Base-by-base conservation (phyloP, 2,888 invertebrate species). In the Drosophila mayaguana region DNA sequence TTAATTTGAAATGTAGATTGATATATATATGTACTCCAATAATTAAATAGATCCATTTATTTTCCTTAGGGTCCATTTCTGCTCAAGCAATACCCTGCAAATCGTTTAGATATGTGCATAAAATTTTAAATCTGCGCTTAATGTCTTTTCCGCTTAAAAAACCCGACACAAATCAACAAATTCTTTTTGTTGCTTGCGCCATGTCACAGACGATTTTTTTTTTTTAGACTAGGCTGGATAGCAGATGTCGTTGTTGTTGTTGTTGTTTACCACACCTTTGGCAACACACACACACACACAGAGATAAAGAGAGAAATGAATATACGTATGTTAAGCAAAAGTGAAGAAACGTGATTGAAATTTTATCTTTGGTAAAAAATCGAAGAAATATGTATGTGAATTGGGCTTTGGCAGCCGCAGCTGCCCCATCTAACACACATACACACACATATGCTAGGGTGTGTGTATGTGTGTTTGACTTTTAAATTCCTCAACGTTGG, bases 341-440 rank as follows among this genome's bases (percentile, higher is more conserved):
- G 76, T 77, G 76, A 79, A 72, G 75, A 79, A 85, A 87, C 81
- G 88, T 87, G 87, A 89, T 87, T 88, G 89, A 89, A 87, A 87
- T 87, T 89, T 87, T 87, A 89, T 89, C 89, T 83, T 75, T 76
- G 72, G 73, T 55, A 78, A 76, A 81, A 75, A 79, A 85, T 80
- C 80, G 79, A 80, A 80, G 66, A 72, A 79, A 79, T 80, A 76
- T 80, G 78, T 65, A 76, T 80, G 81, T 65, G 78, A 60, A 55
- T 63, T 78, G 50, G 59, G 67, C 67, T 70, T 61, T 65, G 60
- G 53, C 53, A 56, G 54, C 46, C 42, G 25, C 64, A 64, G 80
- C 63, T 76, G 69, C 67, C 67, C 69, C 62, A 57, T 51, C 62
- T 70, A 42, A 72, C 36, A 51, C 14, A 36, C 51, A 53, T 22